Percentiles rank a stretch among this genome's conserved stretches.
Conservation (phyloP, 2,888 invertebrate genomes). For the Heteromurus nitidus region DNA sequence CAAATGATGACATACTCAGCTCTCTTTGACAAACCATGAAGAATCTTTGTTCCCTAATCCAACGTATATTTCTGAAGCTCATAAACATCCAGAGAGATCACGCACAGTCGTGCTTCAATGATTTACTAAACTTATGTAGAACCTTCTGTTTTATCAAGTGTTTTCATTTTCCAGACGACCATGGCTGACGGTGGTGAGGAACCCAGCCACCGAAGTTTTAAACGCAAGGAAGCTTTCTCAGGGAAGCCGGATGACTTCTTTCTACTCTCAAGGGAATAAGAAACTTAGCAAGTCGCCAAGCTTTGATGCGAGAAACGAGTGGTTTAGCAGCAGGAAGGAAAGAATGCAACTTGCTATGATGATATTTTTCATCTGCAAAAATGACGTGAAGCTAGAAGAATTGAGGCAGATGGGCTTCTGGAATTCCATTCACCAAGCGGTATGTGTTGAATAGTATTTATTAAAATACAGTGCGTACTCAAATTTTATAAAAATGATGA, state of each 20-base stretch:
- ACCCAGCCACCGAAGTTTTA: constrained; percentile 10
- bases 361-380: constrained; percentile 24
- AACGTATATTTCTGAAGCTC: constrained; percentile 46
- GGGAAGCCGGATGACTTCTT: constrained; percentile 25
- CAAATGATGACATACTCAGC: constrained; percentile 72
- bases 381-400: not conserved
- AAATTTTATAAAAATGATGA: constrained; percentile 58
- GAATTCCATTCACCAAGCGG: not conserved
- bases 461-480: too few species aligned
- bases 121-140: constrained; percentile 39
- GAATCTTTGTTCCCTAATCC: constrained; percentile 67
- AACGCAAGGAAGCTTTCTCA: not conserved
- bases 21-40: constrained; percentile 71
- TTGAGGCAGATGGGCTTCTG: constrained; percentile 7
- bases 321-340: not conserved
- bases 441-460: not conserved
- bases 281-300: constrained; percentile 48
- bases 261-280: constrained; percentile 37
- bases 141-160: constrained; percentile 43
- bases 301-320: constrained; percentile 43
- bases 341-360: constrained; percentile 7
- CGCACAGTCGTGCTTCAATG: constrained; percentile 21
- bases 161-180: constrained; percentile 38
- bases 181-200: not conserved
- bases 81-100: constrained; percentile 33